A percentile compares a stretch with the other conserved stretches of the same genome.
Evolutionary conservation across 2,113 vertebrate species (phyloP).

Genomic region (Corythornis cristatus): DNA sequence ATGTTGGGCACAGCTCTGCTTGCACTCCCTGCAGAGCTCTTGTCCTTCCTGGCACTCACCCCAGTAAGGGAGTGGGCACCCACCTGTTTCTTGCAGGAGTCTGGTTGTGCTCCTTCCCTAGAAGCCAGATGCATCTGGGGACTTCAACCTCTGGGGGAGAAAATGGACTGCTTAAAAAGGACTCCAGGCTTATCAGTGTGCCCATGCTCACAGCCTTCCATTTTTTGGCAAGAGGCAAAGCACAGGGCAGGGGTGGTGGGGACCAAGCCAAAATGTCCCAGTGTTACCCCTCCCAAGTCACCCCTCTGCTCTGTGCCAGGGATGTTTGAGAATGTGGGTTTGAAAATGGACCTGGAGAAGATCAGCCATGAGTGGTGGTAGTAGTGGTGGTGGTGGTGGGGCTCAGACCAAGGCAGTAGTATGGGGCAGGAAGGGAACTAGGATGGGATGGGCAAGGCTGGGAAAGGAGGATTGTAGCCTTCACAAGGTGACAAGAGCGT

Average conservation of each 20-base stretch:
- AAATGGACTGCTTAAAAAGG: not conserved
- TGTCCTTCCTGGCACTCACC: fast-evolving
- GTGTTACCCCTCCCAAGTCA: not conserved
- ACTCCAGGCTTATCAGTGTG: fast-evolving
- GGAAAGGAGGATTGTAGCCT: not conserved
- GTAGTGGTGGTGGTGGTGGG: not conserved
- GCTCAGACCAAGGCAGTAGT: too few species aligned
- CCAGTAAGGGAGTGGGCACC: fast-evolving
- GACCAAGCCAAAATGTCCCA: fast-evolving
- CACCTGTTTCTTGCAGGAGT: not conserved
- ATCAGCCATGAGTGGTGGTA: fast-evolving
- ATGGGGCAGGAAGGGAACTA: fast-evolving
- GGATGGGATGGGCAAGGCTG: not conserved
- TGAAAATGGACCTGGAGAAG: not conserved
- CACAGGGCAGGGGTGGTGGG: too few species aligned
- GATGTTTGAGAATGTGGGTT: not conserved
- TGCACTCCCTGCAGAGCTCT: fast-evolving
- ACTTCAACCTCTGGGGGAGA: fast-evolving
- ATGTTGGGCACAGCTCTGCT: not conserved
- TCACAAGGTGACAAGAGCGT: fast-evolving
- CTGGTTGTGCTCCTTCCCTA: not conserved
- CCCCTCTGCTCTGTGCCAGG: not conserved
- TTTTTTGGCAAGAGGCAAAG: not conserved
- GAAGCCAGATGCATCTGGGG: not conserved
- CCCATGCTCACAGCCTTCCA: fast-evolving